phyloP scores from a whole-genome alignment of 2,113 vertebrate species.

The Globicephala melas region DNA sequence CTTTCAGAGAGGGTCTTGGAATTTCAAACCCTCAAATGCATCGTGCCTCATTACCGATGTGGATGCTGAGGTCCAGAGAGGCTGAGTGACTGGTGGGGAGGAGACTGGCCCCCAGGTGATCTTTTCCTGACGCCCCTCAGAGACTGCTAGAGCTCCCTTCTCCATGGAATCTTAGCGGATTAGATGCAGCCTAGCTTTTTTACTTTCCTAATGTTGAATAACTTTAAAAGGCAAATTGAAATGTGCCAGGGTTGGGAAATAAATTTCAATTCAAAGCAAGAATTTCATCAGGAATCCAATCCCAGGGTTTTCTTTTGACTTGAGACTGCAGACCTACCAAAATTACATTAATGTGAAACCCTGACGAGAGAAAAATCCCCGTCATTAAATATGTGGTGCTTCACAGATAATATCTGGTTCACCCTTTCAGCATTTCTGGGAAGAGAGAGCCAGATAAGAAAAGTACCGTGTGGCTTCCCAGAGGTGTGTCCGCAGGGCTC shows the following conservation, averaged over 20 bases:
- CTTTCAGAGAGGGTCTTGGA: neutral
- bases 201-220: constrained; percentile 8
- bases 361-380: constrained; percentile 50
- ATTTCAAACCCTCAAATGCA: neutral
- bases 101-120: too few relatives aligned
- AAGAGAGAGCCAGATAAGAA: neutral
- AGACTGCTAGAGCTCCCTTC: neutral
- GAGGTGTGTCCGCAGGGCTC: rapidly evolving
- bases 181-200: neutral
- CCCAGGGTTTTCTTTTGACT: constrained; percentile 43
- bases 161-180: rapidly evolving
- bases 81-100: too few relatives aligned
- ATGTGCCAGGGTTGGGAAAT: neutral
- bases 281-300: constrained; percentile 62
- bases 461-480: neutral
- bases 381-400: neutral
- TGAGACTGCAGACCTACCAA: constrained; percentile 28
- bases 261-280: constrained; percentile 55
- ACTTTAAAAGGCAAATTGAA: constrained; percentile 28
- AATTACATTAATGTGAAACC: constrained; percentile 37
- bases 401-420: constrained; percentile 31
- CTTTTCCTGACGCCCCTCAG: neutral
- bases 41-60: rapidly evolving
- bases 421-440: constrained; percentile 41
- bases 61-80: neutral